Evolutionary conservation across 2,797 vertebrate species (phyloP).

Genomic region (Chiroxiphia lanceolata): DNA sequence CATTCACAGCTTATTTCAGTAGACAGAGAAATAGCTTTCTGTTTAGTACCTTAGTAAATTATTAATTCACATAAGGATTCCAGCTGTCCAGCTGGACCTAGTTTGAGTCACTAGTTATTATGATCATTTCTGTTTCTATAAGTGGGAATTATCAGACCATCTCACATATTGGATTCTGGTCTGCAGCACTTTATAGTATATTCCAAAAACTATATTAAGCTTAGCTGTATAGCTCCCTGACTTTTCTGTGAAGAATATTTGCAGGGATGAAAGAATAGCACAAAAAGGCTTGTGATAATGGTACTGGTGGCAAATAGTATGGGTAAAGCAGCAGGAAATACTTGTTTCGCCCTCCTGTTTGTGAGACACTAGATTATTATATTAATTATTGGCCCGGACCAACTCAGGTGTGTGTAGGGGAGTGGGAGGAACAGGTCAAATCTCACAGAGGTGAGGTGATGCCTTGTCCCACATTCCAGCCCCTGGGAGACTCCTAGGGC

Average conservation of each 20-base stretch:
- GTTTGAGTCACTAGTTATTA: not conserved
- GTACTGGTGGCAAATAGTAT: not conserved
- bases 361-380: not conserved
- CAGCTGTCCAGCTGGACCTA: not conserved
- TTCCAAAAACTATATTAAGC: not conserved
- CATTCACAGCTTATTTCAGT: not conserved
- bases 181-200: not conserved
- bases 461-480: not conserved
- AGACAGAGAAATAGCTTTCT: not conserved
- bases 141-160: not conserved
- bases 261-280: not conserved
- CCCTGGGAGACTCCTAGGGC: not conserved
- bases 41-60: not conserved
- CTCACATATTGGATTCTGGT: not conserved
- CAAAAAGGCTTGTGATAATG: not conserved
- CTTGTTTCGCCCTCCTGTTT: not conserved
- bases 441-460: not conserved
- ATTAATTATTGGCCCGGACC: not conserved
- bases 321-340: not conserved
- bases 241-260: not conserved
- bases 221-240: not conserved
- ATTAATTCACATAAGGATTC: not conserved
- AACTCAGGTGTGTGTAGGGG: not conserved
- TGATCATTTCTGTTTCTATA: not conserved
- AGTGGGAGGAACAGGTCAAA: not conserved